A percentile compares a stretch with the other conserved stretches of the same genome.
phyloP scores from a whole-genome alignment of 1,140 invertebrate species.

The fruit fly (Drosophila melanogaster) region Release_6_plus_ISO1_MT NT_033777.3:25709501-25710000 shows the following conservation, averaged over 20 bases:
- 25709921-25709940: constrained; percentile 15
- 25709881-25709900: constrained; percentile 5
- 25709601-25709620: constrained; percentile 23
- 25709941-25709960: constrained; percentile 18
- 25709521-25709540: constrained; percentile 9
- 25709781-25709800: constrained; percentile 72
- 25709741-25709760: constrained; percentile 49
- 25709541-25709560: not conserved
- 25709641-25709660: constrained; percentile 16
- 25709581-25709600: constrained; percentile 21
- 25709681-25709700: constrained; percentile 44
- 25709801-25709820: constrained; percentile 47
- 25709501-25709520: constrained; percentile 93
- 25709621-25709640: constrained; percentile 5
- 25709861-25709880: constrained; percentile 25
- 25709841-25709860: constrained; percentile 42
- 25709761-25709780: constrained; percentile 47
- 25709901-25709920: constrained; percentile 34
- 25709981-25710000: constrained; percentile 10
- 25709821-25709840: constrained; percentile 47
- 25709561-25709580: constrained; percentile 35
- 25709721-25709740: constrained; percentile 39
- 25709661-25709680: constrained; percentile 74
- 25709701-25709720: constrained; percentile 35
- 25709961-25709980: constrained; percentile 32